A percentile compares a stretch with the other conserved stretches of the same genome.
phyloP scores from a whole-genome alignment of 2,113 vertebrate genomes.

The Corythornis madagascariensis region DNA sequence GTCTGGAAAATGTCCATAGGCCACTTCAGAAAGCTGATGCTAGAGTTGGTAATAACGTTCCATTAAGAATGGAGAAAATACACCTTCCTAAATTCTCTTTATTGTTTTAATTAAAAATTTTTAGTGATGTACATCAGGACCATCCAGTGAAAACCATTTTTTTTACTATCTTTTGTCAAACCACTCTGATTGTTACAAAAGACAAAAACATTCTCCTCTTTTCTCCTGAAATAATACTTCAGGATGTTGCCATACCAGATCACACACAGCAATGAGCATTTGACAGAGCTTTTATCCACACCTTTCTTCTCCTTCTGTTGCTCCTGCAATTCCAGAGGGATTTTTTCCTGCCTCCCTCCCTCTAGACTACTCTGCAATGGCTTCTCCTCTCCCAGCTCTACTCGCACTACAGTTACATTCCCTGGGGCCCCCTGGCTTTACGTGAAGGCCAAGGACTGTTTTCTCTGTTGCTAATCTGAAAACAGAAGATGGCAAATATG shows the following conservation, averaged over 20 bases:
- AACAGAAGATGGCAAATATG: background rate
- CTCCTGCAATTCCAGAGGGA: background rate
- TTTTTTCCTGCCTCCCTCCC: background rate
- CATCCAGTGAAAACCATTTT: background rate
- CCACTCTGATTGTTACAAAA: background rate
- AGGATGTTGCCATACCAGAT: background rate
- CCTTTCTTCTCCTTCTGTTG: background rate
- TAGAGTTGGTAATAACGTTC: background rate
- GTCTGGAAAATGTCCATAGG: background rate
- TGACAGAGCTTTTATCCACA: background rate
- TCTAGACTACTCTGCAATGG: fast-evolving
- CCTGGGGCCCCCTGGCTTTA: background rate
- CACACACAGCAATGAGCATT: background rate
- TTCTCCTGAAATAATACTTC: background rate
- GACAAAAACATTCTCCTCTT: background rate
- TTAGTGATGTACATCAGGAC: background rate
- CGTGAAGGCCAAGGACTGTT: background rate
- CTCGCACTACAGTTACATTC: background rate
- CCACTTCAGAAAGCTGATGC: background rate
- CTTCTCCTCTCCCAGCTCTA: background rate
- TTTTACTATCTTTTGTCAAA: background rate
- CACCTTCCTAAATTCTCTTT: background rate
- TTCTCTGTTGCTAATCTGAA: background rate
- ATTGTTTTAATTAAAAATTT: background rate
- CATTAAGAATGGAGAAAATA: background rate